Evolutionary conservation across 1,140 invertebrate species (phyloP).

Genomic region (Eumaeus atala): DNA sequence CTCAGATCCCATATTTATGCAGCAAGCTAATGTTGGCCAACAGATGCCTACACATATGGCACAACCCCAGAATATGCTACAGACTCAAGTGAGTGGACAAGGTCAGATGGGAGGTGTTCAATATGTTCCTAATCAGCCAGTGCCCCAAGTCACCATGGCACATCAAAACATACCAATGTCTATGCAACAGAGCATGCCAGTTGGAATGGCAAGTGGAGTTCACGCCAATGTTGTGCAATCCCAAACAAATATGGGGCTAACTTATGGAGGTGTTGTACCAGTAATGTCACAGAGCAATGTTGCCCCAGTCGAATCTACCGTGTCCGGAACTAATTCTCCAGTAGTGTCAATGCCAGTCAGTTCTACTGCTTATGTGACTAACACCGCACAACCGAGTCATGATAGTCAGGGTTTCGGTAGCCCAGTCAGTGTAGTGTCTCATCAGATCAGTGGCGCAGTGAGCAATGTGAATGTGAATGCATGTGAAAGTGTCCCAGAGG

Average conservation of each 20-base stretch:
- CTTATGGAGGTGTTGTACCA: slow-evolving; percentile 63
- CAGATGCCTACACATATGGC: slow-evolving; percentile 67
- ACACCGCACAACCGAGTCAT: slow-evolving; percentile 46
- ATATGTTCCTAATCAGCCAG: slow-evolving; percentile 67
- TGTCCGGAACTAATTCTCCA: slow-evolving; percentile 71
- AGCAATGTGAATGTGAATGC: slow-evolving; percentile 66
- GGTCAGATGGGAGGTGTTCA: slow-evolving; percentile 59
- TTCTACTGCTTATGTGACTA: slow-evolving; percentile 60
- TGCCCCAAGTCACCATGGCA: slow-evolving; percentile 55
- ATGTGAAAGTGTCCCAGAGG: slow-evolving; percentile 61
- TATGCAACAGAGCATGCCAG: slow-evolving; percentile 66
- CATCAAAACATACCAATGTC: slow-evolving; percentile 71
- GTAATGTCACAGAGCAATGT: slow-evolving; percentile 70
- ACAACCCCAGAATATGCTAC: slow-evolving; percentile 60
- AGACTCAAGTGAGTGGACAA: slow-evolving; percentile 58
- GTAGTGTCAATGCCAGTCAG: slow-evolving; percentile 68
- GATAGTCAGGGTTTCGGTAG: slow-evolving; percentile 72
- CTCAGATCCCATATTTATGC: slow-evolving; percentile 71
- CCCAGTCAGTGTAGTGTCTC: slow-evolving; percentile 71
- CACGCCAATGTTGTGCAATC: slow-evolving; percentile 68
- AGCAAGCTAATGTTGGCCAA: slow-evolving; percentile 61
- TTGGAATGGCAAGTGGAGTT: slow-evolving; percentile 61
- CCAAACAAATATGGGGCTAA: slow-evolving; percentile 66
- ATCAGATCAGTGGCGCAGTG: slow-evolving; percentile 64
- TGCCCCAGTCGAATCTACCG: slow-evolving; percentile 55